Evolutionary conservation across 2,113 vertebrate genomes (phyloP).

Genomic region (Panurus biarmicus): DNA sequence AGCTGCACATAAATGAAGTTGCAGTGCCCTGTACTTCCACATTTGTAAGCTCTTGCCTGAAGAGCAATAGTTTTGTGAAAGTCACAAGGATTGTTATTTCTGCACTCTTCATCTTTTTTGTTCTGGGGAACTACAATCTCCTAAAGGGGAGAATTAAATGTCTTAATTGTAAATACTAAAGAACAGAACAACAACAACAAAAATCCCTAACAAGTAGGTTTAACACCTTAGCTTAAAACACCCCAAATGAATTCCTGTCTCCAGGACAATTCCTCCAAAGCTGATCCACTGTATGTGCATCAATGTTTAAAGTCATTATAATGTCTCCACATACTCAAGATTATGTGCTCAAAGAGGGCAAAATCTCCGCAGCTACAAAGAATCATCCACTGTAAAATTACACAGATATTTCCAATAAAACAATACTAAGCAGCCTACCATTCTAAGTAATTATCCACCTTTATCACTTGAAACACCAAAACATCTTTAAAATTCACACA

Average conservation of each 20-base stretch:
- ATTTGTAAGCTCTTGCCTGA: neutral
- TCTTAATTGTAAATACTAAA: constrained; percentile 32
- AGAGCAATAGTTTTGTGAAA: neutral
- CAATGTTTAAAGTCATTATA: constrained; percentile 21
- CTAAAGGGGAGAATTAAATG: neutral
- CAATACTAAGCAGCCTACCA: neutral
- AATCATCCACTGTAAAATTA: constrained; percentile 44
- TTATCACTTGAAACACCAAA: neutral
- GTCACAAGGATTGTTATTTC: neutral
- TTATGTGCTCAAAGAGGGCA: constrained; percentile 44
- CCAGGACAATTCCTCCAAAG: constrained; percentile 12
- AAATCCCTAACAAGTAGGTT: neutral
- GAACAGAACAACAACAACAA: neutral
- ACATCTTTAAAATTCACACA: neutral
- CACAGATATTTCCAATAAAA: constrained; percentile 35
- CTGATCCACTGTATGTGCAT: neutral
- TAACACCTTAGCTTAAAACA: constrained; percentile 53
- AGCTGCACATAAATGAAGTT: neutral
- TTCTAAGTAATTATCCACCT: neutral
- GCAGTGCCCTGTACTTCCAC: neutral
- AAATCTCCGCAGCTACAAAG: constrained; percentile 51
- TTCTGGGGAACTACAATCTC: neutral
- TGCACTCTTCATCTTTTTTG: neutral
- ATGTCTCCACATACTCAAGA: constrained; percentile 12
- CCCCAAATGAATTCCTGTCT: neutral